These are phyloP conservation scores for Tangara arthus DNA, from an alignment of 2,797 vertebrate genomes.

Conservation along the genomic window DNA sequence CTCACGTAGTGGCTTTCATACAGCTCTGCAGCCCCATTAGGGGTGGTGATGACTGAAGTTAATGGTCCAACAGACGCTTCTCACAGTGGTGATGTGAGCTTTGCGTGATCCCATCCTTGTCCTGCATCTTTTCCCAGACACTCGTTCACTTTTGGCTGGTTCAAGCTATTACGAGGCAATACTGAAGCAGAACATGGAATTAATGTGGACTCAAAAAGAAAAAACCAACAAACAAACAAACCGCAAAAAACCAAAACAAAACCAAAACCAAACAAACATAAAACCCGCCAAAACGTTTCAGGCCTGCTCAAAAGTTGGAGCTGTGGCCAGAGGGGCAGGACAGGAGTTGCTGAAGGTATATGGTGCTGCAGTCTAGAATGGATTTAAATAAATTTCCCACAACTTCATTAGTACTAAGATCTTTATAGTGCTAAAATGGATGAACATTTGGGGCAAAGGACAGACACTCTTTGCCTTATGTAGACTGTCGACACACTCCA, in stretches of 20 bases:
- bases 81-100: background rate
- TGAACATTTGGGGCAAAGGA: background rate
- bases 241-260: background rate
- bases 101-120: accelerated
- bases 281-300: background rate
- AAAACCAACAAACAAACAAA: background rate
- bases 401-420: background rate
- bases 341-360: background rate
- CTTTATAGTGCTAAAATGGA: background rate
- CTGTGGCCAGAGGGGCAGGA: background rate
- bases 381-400: background rate
- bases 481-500: background rate
- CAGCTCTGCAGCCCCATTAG: background rate
- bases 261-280: background rate
- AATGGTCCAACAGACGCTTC: background rate
- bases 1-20: background rate
- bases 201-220: background rate
- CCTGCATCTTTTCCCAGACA: background rate
- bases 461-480: background rate
- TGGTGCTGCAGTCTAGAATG: background rate
- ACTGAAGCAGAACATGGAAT: background rate
- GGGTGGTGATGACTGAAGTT: background rate
- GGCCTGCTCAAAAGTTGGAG: background rate
- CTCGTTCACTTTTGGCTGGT: background rate
- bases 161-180: background rate